A percentile compares a stretch with the other conserved stretches of the same genome.
phyloP scores from a whole-genome alignment of 2,888 invertebrate species.

The Agrochola lota region DNA sequence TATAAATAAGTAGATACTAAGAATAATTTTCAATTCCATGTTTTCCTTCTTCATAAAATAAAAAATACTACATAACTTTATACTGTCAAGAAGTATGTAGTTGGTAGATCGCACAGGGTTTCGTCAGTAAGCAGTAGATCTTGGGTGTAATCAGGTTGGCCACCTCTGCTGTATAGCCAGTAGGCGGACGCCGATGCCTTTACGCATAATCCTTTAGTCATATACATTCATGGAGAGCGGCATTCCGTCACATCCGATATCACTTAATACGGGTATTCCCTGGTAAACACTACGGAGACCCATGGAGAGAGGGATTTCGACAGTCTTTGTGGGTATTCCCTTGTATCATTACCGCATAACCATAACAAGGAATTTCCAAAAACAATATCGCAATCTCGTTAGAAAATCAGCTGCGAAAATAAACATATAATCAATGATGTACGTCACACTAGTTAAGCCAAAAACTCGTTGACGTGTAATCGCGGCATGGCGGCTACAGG shows the following conservation, averaged over 20 bases:
- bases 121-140: too few species aligned
- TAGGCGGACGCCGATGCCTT: neutral
- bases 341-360: neutral
- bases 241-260: neutral
- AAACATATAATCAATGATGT: slow-evolving; percentile 32
- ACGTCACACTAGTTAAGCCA: slow-evolving; percentile 44
- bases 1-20: too few species aligned
- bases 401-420: slow-evolving; percentile 40
- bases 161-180: too few species aligned
- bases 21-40: too few species aligned
- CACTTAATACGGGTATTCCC: slow-evolving; percentile 2
- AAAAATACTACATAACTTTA: too few species aligned
- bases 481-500: slow-evolving; percentile 18
- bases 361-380: neutral
- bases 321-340: slow-evolving; percentile 9
- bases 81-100: too few species aligned
- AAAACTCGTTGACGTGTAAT: slow-evolving; percentile 55
- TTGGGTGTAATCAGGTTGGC: too few species aligned
- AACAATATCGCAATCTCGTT: neutral
- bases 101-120: too few species aligned
- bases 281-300: neutral
- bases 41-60: too few species aligned
- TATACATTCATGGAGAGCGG: neutral
- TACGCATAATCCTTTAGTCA: neutral
- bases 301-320: neutral